Evolutionary conservation across 2,797 vertebrate species (phyloP).

Genomic region (Macroramphosus scolopax): DNA sequence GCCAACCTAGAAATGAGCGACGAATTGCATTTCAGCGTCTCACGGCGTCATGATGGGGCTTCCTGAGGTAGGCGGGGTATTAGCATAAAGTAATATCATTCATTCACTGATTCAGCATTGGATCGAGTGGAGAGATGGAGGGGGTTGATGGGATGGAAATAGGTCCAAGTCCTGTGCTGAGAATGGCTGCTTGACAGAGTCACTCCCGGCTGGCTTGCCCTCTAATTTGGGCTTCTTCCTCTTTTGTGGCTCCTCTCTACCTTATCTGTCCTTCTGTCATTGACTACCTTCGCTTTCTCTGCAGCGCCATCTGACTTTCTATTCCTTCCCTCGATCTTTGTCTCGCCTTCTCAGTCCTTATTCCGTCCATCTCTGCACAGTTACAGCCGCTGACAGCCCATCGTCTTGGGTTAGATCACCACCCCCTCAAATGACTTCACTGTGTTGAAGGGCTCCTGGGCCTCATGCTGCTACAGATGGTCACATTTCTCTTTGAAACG

Average conservation of each 20-base stretch:
- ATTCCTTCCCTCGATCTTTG: constrained; percentile 15
- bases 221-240: constrained; percentile 32
- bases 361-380: constrained; percentile 35
- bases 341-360: constrained; percentile 39
- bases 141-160: constrained; percentile 53
- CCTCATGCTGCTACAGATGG: constrained; percentile 35
- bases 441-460: constrained; percentile 32
- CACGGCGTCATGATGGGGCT: constrained; percentile 9
- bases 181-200: constrained; percentile 35
- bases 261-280: constrained; percentile 38
- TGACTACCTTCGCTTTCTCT: constrained; percentile 10
- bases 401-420: constrained; percentile 57
- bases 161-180: constrained; percentile 40
- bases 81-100: constrained; percentile 42
- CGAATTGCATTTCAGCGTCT: constrained; percentile 25
- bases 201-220: constrained; percentile 19
- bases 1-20: constrained; percentile 30
- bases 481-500: constrained; percentile 37
- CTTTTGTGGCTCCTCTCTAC: constrained; percentile 12
- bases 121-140: constrained; percentile 42
- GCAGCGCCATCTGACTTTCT: constrained; percentile 12
- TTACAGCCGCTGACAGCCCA: constrained; percentile 56
- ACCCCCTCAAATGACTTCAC: constrained; percentile 49
- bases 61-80: constrained; percentile 15
- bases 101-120: constrained; percentile 33